phyloP scores from a whole-genome alignment of 2,888 invertebrate species.

The Apodemia mormo region DNA sequence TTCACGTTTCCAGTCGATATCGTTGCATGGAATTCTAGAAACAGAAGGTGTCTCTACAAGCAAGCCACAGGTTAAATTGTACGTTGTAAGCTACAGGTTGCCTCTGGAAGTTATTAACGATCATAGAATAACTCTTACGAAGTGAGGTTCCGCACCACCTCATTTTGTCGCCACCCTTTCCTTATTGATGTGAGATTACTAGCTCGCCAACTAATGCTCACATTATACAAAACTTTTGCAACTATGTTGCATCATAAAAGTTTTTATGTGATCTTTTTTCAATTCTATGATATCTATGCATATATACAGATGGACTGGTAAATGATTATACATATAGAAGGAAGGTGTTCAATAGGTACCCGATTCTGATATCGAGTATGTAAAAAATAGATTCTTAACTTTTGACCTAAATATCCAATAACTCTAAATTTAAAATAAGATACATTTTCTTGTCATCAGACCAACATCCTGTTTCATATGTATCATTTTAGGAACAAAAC shows the following conservation, averaged over 20 bases:
- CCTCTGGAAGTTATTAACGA: conserved; percentile 56
- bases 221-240: background rate
- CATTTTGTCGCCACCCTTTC: conserved; percentile 26
- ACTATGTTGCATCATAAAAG: background rate
- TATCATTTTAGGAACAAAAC: too few relatives aligned
- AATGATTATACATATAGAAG: too few relatives aligned
- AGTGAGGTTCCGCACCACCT: conserved; percentile 29
- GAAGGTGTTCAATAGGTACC: too few relatives aligned
- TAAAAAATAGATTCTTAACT: too few relatives aligned
- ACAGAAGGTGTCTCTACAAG: background rate
- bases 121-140: conserved; percentile 45
- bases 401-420: too few relatives aligned
- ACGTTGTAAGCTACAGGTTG: conserved; percentile 56
- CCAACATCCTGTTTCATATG: too few relatives aligned
- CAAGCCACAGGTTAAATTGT: conserved; percentile 52
- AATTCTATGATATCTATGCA: too few relatives aligned
- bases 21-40: background rate
- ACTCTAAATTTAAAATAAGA: too few relatives aligned
- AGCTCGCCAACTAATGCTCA: conserved; percentile 10
- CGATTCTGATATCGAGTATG: too few relatives aligned
- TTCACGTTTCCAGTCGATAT: background rate
- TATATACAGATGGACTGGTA: too few relatives aligned
- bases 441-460: too few relatives aligned
- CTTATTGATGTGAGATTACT: conserved; percentile 28
- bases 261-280: background rate